Evolutionary conservation across 2,888 invertebrate genomes (phyloP).

Genomic region (Eumacrocentrus americanus): DNA sequence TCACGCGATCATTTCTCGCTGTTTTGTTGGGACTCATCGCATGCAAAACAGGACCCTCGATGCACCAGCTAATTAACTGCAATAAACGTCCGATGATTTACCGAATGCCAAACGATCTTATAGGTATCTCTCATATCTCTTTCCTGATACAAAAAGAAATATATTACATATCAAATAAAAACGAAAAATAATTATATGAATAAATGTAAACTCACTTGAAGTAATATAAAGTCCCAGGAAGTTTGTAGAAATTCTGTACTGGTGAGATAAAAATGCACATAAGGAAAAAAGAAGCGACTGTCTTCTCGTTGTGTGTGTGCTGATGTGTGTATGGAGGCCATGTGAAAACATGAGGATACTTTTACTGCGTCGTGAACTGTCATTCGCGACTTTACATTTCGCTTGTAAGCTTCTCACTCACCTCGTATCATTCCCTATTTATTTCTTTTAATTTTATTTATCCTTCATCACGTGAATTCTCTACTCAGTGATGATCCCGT

Average conservation of each 20-base stretch:
- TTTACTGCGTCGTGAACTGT: slow-evolving; percentile 33
- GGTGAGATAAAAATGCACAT: too few relatives aligned
- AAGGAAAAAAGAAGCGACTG: too few relatives aligned
- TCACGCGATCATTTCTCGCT: slow-evolving; percentile 30
- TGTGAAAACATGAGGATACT: slow-evolving; percentile 21
- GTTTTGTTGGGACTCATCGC: slow-evolving; percentile 26
- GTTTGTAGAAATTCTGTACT: not conserved
- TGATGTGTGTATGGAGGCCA: slow-evolving; percentile 25
- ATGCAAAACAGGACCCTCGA: slow-evolving; percentile 48
- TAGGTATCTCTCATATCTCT: slow-evolving; percentile 26
- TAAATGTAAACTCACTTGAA: slow-evolving; percentile 9
- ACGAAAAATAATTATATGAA: slow-evolving; percentile 1
- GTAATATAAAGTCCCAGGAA: not conserved
- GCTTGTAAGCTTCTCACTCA: slow-evolving; percentile 6
- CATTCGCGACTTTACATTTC: slow-evolving; percentile 33
- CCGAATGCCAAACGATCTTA: slow-evolving; percentile 40
- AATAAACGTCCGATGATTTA: slow-evolving; percentile 56
- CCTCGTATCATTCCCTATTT: not conserved
- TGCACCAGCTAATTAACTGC: slow-evolving; percentile 53
- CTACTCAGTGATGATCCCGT: not conserved
- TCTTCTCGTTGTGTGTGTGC: slow-evolving; percentile 22
- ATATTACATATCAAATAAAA: slow-evolving; percentile 7
- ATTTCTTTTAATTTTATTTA: slow-evolving; percentile 1
- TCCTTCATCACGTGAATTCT: not conserved
- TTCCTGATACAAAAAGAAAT: not conserved